These are phyloP conservation scores for Diplodus sargus DNA, from an alignment of 2,797 vertebrate species.

Conservation along the genomic window DNA sequence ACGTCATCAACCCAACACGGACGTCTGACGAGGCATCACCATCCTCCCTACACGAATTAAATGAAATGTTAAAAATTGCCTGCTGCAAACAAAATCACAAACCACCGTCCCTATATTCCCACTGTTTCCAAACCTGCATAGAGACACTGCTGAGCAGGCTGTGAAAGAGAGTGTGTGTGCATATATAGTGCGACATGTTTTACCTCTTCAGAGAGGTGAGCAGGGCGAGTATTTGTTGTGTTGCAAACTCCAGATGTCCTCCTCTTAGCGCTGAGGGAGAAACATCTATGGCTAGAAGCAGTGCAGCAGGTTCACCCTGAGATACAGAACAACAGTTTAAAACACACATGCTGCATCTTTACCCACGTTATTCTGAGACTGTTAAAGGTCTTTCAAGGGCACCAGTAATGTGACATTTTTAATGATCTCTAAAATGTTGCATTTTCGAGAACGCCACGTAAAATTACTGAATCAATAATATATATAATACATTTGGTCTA, in stretches of 20 bases:
- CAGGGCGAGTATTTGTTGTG: constrained; percentile 77
- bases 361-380: no score
- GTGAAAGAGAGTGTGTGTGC: not conserved
- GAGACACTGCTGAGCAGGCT: not conserved
- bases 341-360: not conserved
- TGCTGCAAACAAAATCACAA: not conserved
- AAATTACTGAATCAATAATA: no score
- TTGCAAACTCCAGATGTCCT: constrained; percentile 82
- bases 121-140: not conserved
- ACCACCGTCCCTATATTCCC: not conserved
- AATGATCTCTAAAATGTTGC: no score
- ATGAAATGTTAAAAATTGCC: not conserved
- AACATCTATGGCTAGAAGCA: constrained; percentile 86
- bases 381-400: not conserved
- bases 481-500: no score
- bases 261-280: constrained; percentile 77
- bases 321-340: constrained; percentile 13
- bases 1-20: constrained; percentile 86
- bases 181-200: not conserved
- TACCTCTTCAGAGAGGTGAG: constrained; percentile 78
- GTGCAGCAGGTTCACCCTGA: constrained; percentile 77
- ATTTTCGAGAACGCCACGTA: no score
- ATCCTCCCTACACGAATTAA: constrained; percentile 58
- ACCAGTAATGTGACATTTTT: no score
- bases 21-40: constrained; percentile 58